Conservation (phyloP, 2,113 vertebrate species). For the Rana temporaria region DNA sequence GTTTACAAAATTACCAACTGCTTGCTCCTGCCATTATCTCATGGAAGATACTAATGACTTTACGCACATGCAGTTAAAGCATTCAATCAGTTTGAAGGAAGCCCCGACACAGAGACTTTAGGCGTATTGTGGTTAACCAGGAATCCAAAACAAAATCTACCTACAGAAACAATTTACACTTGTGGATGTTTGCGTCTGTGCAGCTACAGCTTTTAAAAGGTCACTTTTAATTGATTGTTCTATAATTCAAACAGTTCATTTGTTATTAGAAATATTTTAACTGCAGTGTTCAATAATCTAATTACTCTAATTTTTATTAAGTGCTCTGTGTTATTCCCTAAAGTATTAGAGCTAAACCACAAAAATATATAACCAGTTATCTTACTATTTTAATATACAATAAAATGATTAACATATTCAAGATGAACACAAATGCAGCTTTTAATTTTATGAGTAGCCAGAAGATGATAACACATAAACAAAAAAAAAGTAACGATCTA, state of each 20-base stretch:
- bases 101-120: conserved; percentile 13
- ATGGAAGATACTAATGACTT: conserved; percentile 57
- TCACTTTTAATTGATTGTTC: conserved; percentile 5
- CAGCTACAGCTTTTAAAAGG: not conserved
- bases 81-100: conserved; percentile 54
- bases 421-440: conserved; percentile 17
- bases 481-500: conserved; percentile 21
- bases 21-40: conserved; percentile 45
- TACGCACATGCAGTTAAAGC: conserved; percentile 58
- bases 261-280: conserved; percentile 57
- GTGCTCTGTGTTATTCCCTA: conserved; percentile 56
- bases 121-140: conserved; percentile 15
- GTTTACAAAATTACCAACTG: conserved; percentile 59
- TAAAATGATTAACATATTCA: conserved; percentile 19
- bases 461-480: conserved; percentile 5
- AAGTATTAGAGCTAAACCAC: conserved; percentile 37
- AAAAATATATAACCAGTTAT: not conserved
- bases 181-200: not conserved
- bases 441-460: conserved; percentile 40
- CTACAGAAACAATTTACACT: not conserved
- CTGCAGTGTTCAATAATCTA: conserved; percentile 36
- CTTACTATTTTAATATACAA: conserved; percentile 16
- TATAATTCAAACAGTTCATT: conserved; percentile 58
- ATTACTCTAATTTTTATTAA: conserved; percentile 61
- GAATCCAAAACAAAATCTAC: conserved; percentile 13